These are phyloP conservation scores for Dioctria rufipes DNA, from an alignment of 2,888 invertebrate species.

Conservation along the genomic window DNA sequence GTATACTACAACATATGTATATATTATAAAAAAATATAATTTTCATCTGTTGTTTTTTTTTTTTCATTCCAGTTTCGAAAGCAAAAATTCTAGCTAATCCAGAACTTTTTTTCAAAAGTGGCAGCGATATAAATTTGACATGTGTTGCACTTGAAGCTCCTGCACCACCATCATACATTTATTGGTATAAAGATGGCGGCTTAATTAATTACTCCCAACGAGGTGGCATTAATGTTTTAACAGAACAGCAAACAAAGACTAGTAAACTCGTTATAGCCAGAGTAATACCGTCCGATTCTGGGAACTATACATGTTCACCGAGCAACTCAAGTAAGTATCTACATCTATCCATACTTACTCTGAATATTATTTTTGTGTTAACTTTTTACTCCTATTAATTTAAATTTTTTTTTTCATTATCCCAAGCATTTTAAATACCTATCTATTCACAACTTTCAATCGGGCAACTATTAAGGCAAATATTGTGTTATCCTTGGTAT, in stretches of 20 bases:
- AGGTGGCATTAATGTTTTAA: conserved; percentile 89
- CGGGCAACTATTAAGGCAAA: too few relatives aligned
- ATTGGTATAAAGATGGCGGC: conserved; percentile 88
- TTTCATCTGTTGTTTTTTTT: not conserved
- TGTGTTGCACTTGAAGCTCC: conserved; percentile 85
- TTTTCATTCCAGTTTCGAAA: conserved; percentile 80
- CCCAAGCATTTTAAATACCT: too few relatives aligned
- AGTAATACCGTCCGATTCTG: conserved; percentile 84
- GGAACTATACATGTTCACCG: conserved; percentile 93
- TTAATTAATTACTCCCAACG: conserved; percentile 89
- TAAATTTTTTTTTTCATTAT: not conserved
- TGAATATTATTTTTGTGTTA: not conserved
- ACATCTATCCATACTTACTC: too few relatives aligned
- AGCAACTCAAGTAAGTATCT: conserved; percentile 80
- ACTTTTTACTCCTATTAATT: not conserved
- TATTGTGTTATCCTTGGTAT: too few relatives aligned
- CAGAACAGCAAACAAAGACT: conserved; percentile 88
- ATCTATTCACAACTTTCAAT: too few relatives aligned
- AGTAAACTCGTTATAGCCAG: conserved; percentile 89
- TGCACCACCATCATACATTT: conserved; percentile 79
- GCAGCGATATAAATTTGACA: conserved; percentile 93
- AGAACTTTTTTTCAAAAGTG: conserved; percentile 89
- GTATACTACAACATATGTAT: too few relatives aligned
- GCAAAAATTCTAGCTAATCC: conserved; percentile 90
- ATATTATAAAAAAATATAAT: not conserved